Evolutionary conservation across 2,888 invertebrate species (phyloP), one percentile per base, ranked within the genome.

Genomic region (Drosophila meridiana): DNA sequence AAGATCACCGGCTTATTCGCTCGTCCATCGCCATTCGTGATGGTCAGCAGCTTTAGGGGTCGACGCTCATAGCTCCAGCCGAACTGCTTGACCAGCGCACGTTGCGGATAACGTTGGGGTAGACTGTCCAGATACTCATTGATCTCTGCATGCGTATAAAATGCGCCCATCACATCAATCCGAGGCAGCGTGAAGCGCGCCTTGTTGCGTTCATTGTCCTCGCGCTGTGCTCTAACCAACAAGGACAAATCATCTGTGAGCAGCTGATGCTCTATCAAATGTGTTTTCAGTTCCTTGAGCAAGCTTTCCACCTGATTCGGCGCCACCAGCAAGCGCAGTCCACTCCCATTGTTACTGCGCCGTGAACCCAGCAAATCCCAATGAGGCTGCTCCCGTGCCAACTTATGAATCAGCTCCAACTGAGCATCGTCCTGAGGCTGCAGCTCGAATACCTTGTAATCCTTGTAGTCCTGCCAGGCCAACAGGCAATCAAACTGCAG

Each of bases 31-130:
- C 91, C 63, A 14, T 93, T 94, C 92, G 93, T 95, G 61, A 96
- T 94, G 91, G 94, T 95, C 14, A 96, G 90, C 50, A 94, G 93
- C 59, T 94, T 94, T 45, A 96, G 92, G 0, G 93, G 84, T 0
- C 95, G 94, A 0, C 94, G 94, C 91, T 96, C 95, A 73, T 92
- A 94, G 38, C 95, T 95, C 48, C 89, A 91, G 0, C 96, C 96
- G 55, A 95, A 94, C 14, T 92, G 93, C 53, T 94, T 93, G 9
- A 95, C 80, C 0, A 93, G 93, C 0, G 94, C 95, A 4, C 94
- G 83, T n/a, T 93, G 82, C 0, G 95, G 94, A 82, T 95, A 94
- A 3, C 89, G 78, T 0, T 74, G 68, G 0, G 94, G 94, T 32
- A 95, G 76, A 4, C 89, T 83, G 28, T 93, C 93, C 68, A 95